Conservation (phyloP, 2,888 invertebrate species). For the Eupeodes luniger region DNA sequence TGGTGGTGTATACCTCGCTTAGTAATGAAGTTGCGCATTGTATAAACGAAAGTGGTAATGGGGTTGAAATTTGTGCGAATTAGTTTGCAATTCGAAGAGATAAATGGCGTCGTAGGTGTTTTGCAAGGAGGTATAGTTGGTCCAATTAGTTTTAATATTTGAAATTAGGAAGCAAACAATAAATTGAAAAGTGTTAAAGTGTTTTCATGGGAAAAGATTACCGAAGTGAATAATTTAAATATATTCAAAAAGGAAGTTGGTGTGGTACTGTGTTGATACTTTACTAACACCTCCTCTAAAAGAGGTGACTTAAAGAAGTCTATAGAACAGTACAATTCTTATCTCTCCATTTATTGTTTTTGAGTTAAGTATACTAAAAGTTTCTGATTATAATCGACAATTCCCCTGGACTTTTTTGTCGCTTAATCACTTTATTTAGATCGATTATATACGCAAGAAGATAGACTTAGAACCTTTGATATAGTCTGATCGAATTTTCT, state of each 20-base stretch:
- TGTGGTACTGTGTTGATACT: no score
- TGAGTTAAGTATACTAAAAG: no score
- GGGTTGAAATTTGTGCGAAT: slow-evolving; percentile 68
- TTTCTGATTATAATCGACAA: no score
- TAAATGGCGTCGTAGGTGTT: slow-evolving; percentile 26
- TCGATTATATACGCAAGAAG: no score
- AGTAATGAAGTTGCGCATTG: slow-evolving; percentile 48
- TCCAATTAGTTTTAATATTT: slow-evolving; percentile 18
- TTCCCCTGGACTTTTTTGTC: no score
- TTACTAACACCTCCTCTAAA: no score
- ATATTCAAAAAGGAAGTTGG: background rate
- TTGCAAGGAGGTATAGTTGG: background rate
- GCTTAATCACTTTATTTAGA: no score
- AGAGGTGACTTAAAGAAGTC: no score
- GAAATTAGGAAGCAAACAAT: background rate
- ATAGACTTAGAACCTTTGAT: no score
- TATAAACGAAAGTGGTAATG: slow-evolving; percentile 40
- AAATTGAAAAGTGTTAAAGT: background rate
- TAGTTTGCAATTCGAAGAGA: slow-evolving; percentile 47
- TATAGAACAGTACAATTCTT: no score
- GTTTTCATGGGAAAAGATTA: background rate
- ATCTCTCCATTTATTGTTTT: no score
- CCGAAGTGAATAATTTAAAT: background rate
- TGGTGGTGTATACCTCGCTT: background rate
- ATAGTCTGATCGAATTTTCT: no score